phyloP scores from a whole-genome alignment of 2,113 vertebrate species.

The Podilymbus podiceps region DNA sequence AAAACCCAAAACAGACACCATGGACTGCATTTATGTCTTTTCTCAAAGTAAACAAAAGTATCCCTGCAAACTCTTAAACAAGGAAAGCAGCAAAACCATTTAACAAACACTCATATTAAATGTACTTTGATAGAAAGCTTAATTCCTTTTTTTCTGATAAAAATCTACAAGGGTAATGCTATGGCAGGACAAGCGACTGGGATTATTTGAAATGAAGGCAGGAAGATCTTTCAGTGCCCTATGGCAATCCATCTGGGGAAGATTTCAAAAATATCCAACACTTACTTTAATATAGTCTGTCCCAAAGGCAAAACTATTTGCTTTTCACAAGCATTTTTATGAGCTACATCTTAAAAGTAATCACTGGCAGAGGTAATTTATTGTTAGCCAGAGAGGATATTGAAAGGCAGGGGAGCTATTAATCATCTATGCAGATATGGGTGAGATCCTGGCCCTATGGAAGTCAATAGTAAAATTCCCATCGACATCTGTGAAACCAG shows the following conservation, averaged over 20 bases:
- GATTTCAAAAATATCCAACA: slow-evolving; percentile 27
- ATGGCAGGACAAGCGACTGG: neutral
- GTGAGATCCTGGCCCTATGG: slow-evolving; percentile 39
- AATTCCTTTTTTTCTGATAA: neutral
- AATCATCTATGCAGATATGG: slow-evolving; percentile 62
- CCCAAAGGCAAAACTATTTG: slow-evolving; percentile 65
- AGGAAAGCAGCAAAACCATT: neutral
- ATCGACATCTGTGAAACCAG: slow-evolving; percentile 39
- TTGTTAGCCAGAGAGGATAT: slow-evolving; percentile 62
- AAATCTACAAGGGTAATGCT: neutral
- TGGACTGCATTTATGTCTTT: neutral
- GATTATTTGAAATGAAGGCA: slow-evolving; percentile 13
- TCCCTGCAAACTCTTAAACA: neutral
- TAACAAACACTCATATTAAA: neutral
- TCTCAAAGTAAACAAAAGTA: neutral
- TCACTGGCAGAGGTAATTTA: slow-evolving; percentile 66
- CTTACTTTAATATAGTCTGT: slow-evolving; percentile 51
- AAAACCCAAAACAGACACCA: neutral
- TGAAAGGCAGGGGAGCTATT: slow-evolving; percentile 61
- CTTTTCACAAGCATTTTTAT: slow-evolving; percentile 66
- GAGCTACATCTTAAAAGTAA: slow-evolving; percentile 67
- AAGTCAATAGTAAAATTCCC: slow-evolving; percentile 57
- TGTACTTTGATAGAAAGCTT: neutral
- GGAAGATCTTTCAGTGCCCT: neutral
- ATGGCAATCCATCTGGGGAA: slow-evolving; percentile 41